A percentile compares a stretch with the other conserved stretches of the same genome.
Conservation (phyloP, 2,888 invertebrate species). For the Morpho deidamia region DNA sequence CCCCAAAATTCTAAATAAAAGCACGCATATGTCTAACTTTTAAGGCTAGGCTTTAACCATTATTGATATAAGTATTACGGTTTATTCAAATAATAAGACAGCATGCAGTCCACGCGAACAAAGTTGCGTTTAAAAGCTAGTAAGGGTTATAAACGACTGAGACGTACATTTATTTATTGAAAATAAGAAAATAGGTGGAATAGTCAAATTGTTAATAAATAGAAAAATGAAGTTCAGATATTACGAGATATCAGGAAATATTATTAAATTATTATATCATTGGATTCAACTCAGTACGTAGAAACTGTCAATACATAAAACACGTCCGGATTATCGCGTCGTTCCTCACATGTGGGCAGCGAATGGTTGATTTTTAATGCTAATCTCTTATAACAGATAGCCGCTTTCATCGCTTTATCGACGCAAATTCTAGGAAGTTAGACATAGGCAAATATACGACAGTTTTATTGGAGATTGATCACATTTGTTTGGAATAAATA, state of each 20-base stretch:
- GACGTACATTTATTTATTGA: background rate
- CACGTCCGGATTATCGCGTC: constrained; percentile 31
- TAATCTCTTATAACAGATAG: constrained; percentile 58
- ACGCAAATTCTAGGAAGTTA: constrained; percentile 23
- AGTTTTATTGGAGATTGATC: constrained; percentile 1
- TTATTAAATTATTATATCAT: background rate
- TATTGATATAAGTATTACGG: too few species aligned
- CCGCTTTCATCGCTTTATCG: constrained; percentile 42
- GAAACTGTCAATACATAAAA: constrained; percentile 29
- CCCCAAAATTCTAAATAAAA: too few species aligned
- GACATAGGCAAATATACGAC: constrained; percentile 1
- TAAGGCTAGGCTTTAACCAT: too few species aligned
- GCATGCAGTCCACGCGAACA: too few species aligned
- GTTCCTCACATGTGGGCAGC: constrained; percentile 32
- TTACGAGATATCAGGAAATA: too few species aligned
- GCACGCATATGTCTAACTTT: too few species aligned
- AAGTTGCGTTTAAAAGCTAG: too few species aligned
- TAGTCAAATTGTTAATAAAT: too few species aligned
- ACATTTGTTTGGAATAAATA: constrained; percentile 6
- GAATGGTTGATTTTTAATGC: constrained; percentile 43
- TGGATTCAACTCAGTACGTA: constrained; percentile 19
- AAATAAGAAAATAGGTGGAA: background rate
- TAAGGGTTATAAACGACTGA: too few species aligned
- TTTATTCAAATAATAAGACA: too few species aligned
- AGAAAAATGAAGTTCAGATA: too few species aligned